Conservation (phyloP, 2,888 invertebrate genomes). For the Drosophila fulvimacula region DNA sequence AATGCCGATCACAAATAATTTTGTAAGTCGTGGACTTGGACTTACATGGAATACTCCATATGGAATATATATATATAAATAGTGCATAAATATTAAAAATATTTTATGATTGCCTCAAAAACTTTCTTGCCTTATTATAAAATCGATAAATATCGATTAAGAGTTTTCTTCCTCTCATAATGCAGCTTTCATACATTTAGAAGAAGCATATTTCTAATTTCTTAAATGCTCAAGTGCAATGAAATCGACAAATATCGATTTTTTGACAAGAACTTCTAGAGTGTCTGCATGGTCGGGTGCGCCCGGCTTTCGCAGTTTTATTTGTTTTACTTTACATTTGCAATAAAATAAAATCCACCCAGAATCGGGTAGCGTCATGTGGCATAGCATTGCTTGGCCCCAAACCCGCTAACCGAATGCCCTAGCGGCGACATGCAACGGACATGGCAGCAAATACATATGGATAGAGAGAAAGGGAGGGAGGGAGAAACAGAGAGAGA, state of each 20-base stretch:
- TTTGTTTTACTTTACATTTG: conserved; percentile 69
- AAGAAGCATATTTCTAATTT: no score
- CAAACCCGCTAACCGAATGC: conserved; percentile 36
- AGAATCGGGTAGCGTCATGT: conserved; percentile 47
- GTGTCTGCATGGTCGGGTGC: neutral
- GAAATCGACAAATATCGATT: conserved; percentile 3
- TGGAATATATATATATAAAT: no score
- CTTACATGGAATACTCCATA: no score
- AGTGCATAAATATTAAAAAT: neutral
- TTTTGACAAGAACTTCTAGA: neutral
- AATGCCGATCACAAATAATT: no score
- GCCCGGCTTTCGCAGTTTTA: neutral
- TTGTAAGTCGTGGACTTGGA: no score
- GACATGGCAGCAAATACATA: conserved; percentile 36
- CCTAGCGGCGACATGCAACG: conserved; percentile 53
- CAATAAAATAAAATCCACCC: conserved; percentile 76
- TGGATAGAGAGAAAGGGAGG: neutral
- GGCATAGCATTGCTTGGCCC: conserved; percentile 31
- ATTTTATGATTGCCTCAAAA: neutral
- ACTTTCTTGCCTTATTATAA: neutral
- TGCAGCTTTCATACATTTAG: no score
- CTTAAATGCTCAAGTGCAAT: no score
- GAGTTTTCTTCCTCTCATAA: no score
- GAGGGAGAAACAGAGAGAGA: conserved; percentile 6
- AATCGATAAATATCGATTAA: conserved; percentile 6